phyloP scores from a whole-genome alignment of 2,888 invertebrate genomes.

The Busseola fusca region DNA sequence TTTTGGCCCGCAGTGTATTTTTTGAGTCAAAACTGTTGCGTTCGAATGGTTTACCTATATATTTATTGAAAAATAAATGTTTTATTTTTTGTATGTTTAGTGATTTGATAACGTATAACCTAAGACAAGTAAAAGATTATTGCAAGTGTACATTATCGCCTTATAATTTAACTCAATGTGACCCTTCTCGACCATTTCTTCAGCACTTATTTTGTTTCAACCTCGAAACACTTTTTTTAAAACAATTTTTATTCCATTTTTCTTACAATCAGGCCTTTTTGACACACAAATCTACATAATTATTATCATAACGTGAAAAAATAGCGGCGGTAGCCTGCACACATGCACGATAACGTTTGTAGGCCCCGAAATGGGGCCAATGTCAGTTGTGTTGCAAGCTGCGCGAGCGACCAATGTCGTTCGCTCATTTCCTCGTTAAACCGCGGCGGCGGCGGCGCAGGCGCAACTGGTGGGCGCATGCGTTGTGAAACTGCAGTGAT shows the following conservation, averaged over 20 bases:
- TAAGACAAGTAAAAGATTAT: conserved; percentile 6
- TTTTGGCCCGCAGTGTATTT: conserved; percentile 21
- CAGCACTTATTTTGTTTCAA: conserved; percentile 13
- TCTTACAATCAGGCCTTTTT: conserved; percentile 5
- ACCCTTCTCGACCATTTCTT: conserved; percentile 7
- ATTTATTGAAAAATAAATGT: neutral
- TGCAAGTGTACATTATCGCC: conserved; percentile 9
- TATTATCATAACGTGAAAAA: conserved; percentile 50
- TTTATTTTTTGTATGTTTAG: neutral
- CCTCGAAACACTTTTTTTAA: neutral
- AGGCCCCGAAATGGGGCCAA: conserved; percentile 85
- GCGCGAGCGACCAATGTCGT: conserved; percentile 79
- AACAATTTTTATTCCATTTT: neutral
- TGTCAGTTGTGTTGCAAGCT: conserved; percentile 85
- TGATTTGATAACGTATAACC: conserved; percentile 2
- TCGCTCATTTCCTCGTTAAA: conserved; percentile 78
- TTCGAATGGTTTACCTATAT: too few relatives aligned
- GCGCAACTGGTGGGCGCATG: conserved; percentile 55
- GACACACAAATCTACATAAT: conserved; percentile 45
- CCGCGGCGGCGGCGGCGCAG: conserved; percentile 38
- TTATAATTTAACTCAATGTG: conserved; percentile 19
- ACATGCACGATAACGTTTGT: conserved; percentile 83
- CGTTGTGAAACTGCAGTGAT: conserved; percentile 60
- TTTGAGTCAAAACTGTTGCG: neutral
- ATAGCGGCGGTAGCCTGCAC: conserved; percentile 63